Evolutionary conservation across 2,797 vertebrate species (phyloP).

Genomic region (Knipowitschia caucasica): DNA sequence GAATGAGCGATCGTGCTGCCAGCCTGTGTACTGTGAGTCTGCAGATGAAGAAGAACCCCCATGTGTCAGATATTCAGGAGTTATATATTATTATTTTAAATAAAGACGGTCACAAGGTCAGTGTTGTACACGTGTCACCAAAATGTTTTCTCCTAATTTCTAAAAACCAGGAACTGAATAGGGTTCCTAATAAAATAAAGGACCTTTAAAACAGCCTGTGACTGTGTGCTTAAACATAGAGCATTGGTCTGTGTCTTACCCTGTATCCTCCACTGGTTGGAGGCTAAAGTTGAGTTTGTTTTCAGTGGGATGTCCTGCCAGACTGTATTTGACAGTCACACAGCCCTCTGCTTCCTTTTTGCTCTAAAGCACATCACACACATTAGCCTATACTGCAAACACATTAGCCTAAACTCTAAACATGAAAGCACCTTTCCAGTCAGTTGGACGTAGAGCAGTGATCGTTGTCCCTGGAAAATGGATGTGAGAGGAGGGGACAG

Average conservation of each 20-base stretch:
- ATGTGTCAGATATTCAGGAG: no score
- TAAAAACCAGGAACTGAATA: no score
- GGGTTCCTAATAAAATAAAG: no score
- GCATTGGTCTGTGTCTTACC: no score
- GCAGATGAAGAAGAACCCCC: no score
- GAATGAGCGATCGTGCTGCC: conserved; percentile 72
- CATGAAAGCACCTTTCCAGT: conserved; percentile 55
- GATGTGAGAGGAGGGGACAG: conserved; percentile 71
- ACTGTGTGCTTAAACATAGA: no score
- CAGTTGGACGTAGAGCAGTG: conserved; percentile 72
- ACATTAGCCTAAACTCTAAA: no score
- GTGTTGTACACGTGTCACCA: no score
- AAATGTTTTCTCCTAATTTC: no score
- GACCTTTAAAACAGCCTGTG: no score
- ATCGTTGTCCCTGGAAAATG: conserved; percentile 79
- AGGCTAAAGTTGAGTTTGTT: conserved; percentile 69
- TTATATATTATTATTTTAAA: no score
- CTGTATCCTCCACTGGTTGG: conserved; percentile 54
- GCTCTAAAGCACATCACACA: conserved; percentile 45
- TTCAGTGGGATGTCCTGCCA: conserved; percentile 64
- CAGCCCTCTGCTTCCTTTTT: conserved; percentile 51
- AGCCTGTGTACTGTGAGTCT: conserved; percentile 76
- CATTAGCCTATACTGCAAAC: background rate
- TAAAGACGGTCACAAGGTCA: no score
- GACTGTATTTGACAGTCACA: conserved; percentile 69